These are phyloP conservation scores for Brachymystax lenok DNA, from an alignment of 2,797 vertebrate species.

Conservation along the genomic window DNA sequence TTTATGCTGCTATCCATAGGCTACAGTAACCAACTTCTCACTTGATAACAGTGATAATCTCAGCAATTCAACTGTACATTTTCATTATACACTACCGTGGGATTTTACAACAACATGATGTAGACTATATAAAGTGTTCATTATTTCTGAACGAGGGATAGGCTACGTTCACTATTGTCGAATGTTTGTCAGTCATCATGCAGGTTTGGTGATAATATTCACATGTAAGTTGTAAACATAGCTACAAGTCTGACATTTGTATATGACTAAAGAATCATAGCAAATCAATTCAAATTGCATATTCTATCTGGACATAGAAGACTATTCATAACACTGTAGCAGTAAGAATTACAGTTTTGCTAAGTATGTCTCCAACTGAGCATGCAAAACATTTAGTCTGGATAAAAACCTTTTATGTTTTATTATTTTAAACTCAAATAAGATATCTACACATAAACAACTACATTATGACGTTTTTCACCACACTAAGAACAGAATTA, in stretches of 20 bases:
- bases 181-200: background rate
- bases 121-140: background rate
- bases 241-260: too few relatives aligned
- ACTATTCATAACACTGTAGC: background rate
- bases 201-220: background rate
- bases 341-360: background rate
- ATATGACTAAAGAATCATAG: background rate
- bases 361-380: too few relatives aligned
- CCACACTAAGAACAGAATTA: too few relatives aligned
- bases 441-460: background rate
- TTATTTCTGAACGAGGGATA: background rate
- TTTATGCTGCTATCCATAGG: background rate
- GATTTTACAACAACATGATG: background rate
- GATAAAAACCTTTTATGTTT: background rate
- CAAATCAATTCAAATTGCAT: background rate
- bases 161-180: background rate
- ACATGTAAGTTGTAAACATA: background rate
- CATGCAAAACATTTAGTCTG: too few relatives aligned
- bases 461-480: conserved; percentile 52
- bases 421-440: conserved; percentile 1
- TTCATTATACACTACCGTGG: background rate
- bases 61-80: background rate
- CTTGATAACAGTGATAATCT: background rate
- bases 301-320: background rate
- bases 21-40: background rate